Conservation (phyloP, 2,888 invertebrate genomes). For the Andricus quercusramuli region DNA sequence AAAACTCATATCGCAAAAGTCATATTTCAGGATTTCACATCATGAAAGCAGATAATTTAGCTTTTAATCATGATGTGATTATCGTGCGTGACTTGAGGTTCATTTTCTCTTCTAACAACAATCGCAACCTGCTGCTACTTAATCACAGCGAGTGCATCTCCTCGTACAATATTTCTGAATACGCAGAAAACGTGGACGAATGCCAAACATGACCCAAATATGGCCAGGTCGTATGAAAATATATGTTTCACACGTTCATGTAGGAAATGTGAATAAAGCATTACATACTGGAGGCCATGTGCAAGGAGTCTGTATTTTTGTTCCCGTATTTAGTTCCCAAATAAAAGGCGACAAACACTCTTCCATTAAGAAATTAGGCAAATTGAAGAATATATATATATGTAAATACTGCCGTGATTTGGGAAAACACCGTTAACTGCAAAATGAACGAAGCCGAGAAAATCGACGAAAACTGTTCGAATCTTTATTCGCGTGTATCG, state of each 20-base stretch:
- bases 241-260: constrained; percentile 41
- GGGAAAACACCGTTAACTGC: no score
- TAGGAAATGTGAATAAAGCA: constrained; percentile 15
- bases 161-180: neutral
- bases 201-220: constrained; percentile 41
- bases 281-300: neutral
- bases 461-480: no score
- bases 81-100: neutral
- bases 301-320: neutral
- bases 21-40: constrained; percentile 21
- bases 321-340: neutral
- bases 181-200: constrained; percentile 31
- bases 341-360: neutral
- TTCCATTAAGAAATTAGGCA: no score
- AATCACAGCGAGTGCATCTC: constrained; percentile 1
- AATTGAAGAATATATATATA: no score
- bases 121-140: constrained; percentile 3
- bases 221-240: neutral
- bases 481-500: no score
- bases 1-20: neutral
- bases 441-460: no score
- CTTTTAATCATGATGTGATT: neutral
- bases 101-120: constrained; percentile 3
- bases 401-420: no score
- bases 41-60: constrained; percentile 16